Conservation (phyloP, 2,797 vertebrate species). For the Chiloscyllium punctatum region DNA sequence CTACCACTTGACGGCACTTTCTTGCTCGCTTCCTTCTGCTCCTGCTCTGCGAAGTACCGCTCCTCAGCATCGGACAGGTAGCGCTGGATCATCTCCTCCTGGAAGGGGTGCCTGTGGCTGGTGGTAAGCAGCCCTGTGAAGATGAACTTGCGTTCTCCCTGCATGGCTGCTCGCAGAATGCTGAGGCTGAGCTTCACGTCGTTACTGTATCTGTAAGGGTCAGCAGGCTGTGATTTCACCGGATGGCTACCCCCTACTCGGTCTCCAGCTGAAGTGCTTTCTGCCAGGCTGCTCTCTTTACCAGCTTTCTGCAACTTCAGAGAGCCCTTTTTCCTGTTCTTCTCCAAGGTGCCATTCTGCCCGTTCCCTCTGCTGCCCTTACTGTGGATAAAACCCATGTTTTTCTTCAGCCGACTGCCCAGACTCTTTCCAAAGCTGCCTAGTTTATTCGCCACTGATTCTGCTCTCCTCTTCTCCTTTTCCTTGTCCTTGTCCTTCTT, state of each 20-base stretch:
- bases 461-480: constrained; percentile 82
- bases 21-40: constrained; percentile 75
- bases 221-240: neutral
- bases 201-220: constrained; percentile 59
- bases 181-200: constrained; percentile 84
- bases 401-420: constrained; percentile 90
- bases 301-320: constrained; percentile 73
- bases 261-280: neutral
- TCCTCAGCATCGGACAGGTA: constrained; percentile 85
- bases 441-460: constrained; percentile 91
- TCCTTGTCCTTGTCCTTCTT: constrained; percentile 72
- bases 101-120: constrained; percentile 84
- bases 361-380: constrained; percentile 55
- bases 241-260: neutral
- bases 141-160: constrained; percentile 84
- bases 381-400: constrained; percentile 87
- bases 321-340: constrained; percentile 77
- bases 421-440: constrained; percentile 93
- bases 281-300: constrained; percentile 62
- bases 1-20: constrained; percentile 52
- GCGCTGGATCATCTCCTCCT: constrained; percentile 94
- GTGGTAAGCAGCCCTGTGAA: constrained; percentile 80
- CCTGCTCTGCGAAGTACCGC: constrained; percentile 77
- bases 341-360: constrained; percentile 65
- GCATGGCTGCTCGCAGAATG: constrained; percentile 81